These are phyloP conservation scores for Adelosebastes latens DNA, from an alignment of 2,797 vertebrate species.

Conservation along the genomic window DNA sequence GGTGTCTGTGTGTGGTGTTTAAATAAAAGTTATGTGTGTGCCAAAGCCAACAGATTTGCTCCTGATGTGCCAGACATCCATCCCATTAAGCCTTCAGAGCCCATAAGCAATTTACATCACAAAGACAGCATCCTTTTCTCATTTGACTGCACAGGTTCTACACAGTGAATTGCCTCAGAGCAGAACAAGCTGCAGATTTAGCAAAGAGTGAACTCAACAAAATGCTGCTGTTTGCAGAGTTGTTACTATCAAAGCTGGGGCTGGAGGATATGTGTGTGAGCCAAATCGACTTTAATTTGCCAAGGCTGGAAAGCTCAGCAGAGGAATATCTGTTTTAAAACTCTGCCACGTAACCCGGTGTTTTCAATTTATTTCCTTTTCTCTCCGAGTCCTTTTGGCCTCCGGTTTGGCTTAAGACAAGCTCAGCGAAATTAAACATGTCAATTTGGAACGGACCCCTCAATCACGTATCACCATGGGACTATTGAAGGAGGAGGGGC, in stretches of 20 bases:
- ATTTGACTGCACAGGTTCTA: slow-evolving; percentile 43
- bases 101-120: slow-evolving; percentile 71
- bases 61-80: slow-evolving; percentile 67
- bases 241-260: slow-evolving; percentile 43
- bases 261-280: slow-evolving; percentile 7
- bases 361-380: slow-evolving; percentile 52
- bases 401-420: slow-evolving; percentile 23
- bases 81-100: slow-evolving; percentile 63
- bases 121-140: slow-evolving; percentile 57
- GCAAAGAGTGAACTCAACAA: slow-evolving; percentile 9
- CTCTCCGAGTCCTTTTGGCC: slow-evolving; percentile 15
- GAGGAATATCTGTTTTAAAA: slow-evolving; percentile 35
- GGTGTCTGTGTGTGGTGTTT: slow-evolving; percentile 39
- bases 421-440: slow-evolving; percentile 50
- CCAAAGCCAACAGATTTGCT: slow-evolving; percentile 68
- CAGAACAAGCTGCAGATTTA: slow-evolving; percentile 31
- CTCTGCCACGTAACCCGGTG: slow-evolving; percentile 44
- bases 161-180: slow-evolving; percentile 32
- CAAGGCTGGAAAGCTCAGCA: slow-evolving; percentile 25
- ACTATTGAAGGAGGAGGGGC: slow-evolving; percentile 11
- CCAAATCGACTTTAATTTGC: slow-evolving; percentile 47
- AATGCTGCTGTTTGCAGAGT: slow-evolving; percentile 48
- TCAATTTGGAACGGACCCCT: slow-evolving; percentile 51
- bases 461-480: slow-evolving; percentile 37
- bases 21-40: slow-evolving; percentile 38